Base-by-base conservation (phyloP, 2,888 invertebrate genomes). In the Drosophila conformis region DNA sequence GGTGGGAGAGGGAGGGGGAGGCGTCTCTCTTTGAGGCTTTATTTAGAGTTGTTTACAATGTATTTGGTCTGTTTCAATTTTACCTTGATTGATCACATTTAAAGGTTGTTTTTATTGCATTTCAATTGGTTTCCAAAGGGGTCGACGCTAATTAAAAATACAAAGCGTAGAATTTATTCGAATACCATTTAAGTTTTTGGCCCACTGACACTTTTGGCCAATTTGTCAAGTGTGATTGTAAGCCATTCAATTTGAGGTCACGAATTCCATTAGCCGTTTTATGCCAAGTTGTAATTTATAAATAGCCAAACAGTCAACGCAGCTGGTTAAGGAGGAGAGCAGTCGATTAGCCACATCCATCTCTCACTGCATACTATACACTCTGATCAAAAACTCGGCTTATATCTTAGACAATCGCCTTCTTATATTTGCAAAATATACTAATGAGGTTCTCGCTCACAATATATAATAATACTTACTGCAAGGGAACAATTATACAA, bases 21-120 rank as follows among this genome's bases (percentile, higher is more conserved):
- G 11, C 29, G 2, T 15, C 6, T 53, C 59, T 65, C 27, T 38
- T 29, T 31, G 40, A 35, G 21, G 8, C 13, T 31, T 25, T 29
- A 29, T 46, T 11, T 11, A 35, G 57, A n/a, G 36, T 48, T 13
- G 48, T 27, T 61, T 11, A 2, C 36, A 29, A 31, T 38, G 36
- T 36, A 35, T 35, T 33, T 29, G n/a, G 8, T 15, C 15, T 18
- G 59, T 35, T 21, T 15, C 21, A 10, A 46, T 46, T 76, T 74
- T 59, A 46, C 72, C 72, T 75, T 65, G 72, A 46, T 38, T 40
- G 49, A 51, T n/a, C 59, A 36, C 68, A 58, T 85, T 79, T 88
- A 71, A 63, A 70, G 80, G 13, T 69, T 64, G 76, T 69, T 84
- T 85, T 89, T 73, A 87, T 89, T 84, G 85, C 76, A 78, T 74